Conservation (phyloP, 1,140 invertebrate genomes). For the Drosophila bocqueti region DNA sequence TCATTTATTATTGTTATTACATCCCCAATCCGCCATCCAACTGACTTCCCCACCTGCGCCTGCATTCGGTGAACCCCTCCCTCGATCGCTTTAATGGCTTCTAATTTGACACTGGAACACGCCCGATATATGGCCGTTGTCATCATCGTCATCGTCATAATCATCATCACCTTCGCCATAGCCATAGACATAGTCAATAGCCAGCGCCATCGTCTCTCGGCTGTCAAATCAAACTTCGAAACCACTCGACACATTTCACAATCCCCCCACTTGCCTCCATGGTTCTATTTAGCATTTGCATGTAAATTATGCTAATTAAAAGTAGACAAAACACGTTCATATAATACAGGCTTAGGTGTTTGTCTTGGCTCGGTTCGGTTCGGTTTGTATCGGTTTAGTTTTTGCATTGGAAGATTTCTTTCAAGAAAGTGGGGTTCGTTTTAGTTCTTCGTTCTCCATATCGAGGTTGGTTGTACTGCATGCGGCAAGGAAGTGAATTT, state of each 20-base stretch:
- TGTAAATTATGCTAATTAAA: constrained; percentile 81
- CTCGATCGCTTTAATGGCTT: constrained; percentile 55
- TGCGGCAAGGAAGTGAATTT: constrained; percentile 17
- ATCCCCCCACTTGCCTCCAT: constrained; percentile 15
- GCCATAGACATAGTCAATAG: constrained; percentile 6
- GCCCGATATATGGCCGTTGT: constrained; percentile 51
- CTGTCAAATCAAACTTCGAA: constrained; percentile 75
- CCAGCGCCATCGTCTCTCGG: constrained; percentile 29
- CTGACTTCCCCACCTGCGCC: not conserved
- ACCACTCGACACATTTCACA: constrained; percentile 76
- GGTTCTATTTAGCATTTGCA: constrained; percentile 75
- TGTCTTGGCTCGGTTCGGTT: constrained; percentile 46
- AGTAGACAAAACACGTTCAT: constrained; percentile 78
- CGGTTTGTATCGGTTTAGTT: constrained; percentile 26
- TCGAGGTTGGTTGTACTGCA: not conserved
- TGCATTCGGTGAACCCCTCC: constrained; percentile 2
- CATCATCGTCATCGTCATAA: constrained; percentile 31
- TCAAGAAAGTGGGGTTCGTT: constrained; percentile 13
- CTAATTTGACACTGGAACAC: constrained; percentile 77
- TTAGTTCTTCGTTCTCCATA: constrained; percentile 15
- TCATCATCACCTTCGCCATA: not conserved
- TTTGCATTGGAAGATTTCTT: constrained; percentile 56
- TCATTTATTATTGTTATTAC: constrained; percentile 68
- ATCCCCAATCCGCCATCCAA: constrained; percentile 11
- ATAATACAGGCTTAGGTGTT: constrained; percentile 68